These are phyloP conservation scores for Hymenopus coronatus DNA, from an alignment of 2,888 invertebrate genomes.

Conservation along the genomic window DNA sequence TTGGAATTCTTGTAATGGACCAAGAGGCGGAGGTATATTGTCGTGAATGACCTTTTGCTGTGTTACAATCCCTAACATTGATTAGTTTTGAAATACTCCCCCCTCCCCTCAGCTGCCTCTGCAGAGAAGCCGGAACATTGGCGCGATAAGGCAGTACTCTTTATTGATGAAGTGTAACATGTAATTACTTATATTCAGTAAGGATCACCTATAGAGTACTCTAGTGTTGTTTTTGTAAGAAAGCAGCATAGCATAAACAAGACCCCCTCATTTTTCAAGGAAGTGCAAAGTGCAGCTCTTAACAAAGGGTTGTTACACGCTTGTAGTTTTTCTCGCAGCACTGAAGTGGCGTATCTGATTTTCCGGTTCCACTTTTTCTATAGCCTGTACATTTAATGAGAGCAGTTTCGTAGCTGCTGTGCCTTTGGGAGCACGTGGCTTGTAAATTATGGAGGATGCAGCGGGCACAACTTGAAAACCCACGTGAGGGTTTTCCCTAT, in stretches of 20 bases:
- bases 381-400: background rate
- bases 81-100: too few relatives aligned
- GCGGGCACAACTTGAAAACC: background rate
- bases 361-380: background rate
- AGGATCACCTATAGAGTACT: too few relatives aligned
- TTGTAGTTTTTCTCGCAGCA: background rate
- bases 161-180: too few relatives aligned
- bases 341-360: background rate
- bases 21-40: too few relatives aligned
- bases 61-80: too few relatives aligned
- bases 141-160: too few relatives aligned
- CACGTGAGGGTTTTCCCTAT: background rate
- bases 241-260: background rate
- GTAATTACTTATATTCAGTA: too few relatives aligned
- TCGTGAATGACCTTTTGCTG: too few relatives aligned
- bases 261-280: background rate
- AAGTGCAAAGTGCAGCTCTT: background rate
- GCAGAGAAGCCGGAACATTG: too few relatives aligned
- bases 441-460: background rate
- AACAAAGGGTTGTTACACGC: background rate
- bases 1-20: too few relatives aligned
- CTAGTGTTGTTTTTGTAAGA: background rate
- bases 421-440: background rate
- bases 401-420: background rate
- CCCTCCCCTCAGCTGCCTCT: too few relatives aligned